Base-by-base conservation (phyloP, 2,113 vertebrate genomes). In the Rallus limicola region DNA sequence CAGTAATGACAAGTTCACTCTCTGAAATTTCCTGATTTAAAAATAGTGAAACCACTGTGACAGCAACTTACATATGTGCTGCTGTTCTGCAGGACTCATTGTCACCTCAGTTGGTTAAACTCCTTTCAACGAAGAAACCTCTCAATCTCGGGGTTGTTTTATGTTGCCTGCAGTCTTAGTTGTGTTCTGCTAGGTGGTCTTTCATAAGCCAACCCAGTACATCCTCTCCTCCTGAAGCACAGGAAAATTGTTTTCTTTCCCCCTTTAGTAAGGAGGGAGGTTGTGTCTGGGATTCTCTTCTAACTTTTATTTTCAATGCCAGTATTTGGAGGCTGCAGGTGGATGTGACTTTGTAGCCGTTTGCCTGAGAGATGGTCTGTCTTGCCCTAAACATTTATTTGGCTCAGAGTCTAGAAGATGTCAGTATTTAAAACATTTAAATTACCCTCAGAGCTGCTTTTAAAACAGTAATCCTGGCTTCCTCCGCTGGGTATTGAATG, bases 401-500 rank as follows among this genome's bases (percentile, higher is more conserved):
- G 83, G 70, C 96, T 74, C 48, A 0, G 5, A 82, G 53, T 91
- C 93, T 69, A 79, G 59, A 91, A 92, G 84, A 42, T 94, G 91
- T 83, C 92, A 92, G 81, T 63, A 80, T 72, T 89, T 86, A 82
- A 91, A 96, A 82, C 70, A 82, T 79, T 71, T 50, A 25, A 87
- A 85, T 67, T 94, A 26, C 58, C 86, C 83, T 86, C 95, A 52
- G 77, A 94, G 50, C 83, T 40, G 36, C 81, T 82, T 94, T 88
- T 95, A 86, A 96, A 95, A 82, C 62, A 52, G 69, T 92, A 88
- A 94, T 95, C 84, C 83, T 92, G 91, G 59, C 88, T 93, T 96
- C 83, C 65, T 91, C 93, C 84, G 3, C 71, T 80, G 81, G n/a
- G 74, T 89, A 85, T 93, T 82, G 95, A 97, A 85, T 89, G 88